A percentile compares a stretch with the other conserved stretches of the same genome.
phyloP scores from a whole-genome alignment of 2,888 invertebrate species.

The Epirrhoe tristata region DNA sequence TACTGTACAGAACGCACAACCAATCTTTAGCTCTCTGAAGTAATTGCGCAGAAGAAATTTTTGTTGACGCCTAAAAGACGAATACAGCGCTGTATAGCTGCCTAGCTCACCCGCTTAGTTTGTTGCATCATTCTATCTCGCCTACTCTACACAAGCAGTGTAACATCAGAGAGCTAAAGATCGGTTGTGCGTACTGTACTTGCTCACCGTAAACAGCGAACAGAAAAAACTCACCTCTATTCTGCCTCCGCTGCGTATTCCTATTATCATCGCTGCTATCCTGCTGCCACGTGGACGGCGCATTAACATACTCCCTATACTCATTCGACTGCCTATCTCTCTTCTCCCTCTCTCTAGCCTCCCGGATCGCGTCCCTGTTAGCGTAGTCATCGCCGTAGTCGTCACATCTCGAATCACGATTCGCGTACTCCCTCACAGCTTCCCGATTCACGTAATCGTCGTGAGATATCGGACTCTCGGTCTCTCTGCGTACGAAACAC shows the following conservation, averaged over 20 bases:
- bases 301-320: slow-evolving; percentile 82
- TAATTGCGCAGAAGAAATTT: too few relatives aligned
- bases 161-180: too few relatives aligned
- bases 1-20: too few relatives aligned
- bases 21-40: too few relatives aligned
- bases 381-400: slow-evolving; percentile 83
- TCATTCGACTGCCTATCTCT: slow-evolving; percentile 69
- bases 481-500: slow-evolving; percentile 83
- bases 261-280: slow-evolving; percentile 73
- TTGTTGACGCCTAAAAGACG: too few relatives aligned
- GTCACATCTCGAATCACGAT: slow-evolving; percentile 78
- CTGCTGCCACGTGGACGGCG: slow-evolving; percentile 73
- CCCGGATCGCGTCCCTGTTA: slow-evolving; percentile 80
- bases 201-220: too few relatives aligned
- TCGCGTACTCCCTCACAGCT: slow-evolving; percentile 76
- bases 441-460: slow-evolving; percentile 82
- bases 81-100: too few relatives aligned
- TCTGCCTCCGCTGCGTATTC: slow-evolving; percentile 74
- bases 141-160: too few relatives aligned
- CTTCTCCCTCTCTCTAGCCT: slow-evolving; percentile 75
- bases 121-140: too few relatives aligned
- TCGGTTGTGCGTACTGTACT: too few relatives aligned
- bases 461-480: slow-evolving; percentile 78
- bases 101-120: too few relatives aligned
- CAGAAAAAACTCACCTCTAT: slow-evolving; percentile 61